Evolutionary conservation across 2,113 vertebrate genomes (phyloP).

Genomic region (Rattus rattus): DNA sequence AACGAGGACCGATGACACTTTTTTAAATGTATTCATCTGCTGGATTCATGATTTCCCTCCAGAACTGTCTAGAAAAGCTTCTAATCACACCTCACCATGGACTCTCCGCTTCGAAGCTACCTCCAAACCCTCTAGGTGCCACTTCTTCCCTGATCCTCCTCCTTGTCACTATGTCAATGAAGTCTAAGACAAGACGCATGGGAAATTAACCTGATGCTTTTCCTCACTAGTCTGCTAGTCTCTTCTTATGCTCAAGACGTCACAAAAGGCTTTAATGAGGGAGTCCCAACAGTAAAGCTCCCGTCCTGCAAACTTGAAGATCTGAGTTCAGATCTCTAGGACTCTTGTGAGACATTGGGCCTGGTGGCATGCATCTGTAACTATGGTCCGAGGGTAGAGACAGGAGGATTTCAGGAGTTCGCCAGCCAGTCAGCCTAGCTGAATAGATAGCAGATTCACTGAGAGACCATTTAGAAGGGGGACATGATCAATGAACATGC

Average conservation of each 20-base stretch:
- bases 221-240: too few relatives aligned
- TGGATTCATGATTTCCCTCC: not conserved
- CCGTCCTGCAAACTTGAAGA: not conserved
- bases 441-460: not conserved
- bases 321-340: not conserved
- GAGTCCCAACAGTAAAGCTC: not conserved
- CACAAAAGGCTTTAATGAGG: not conserved
- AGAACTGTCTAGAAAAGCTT: conserved; percentile 14
- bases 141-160: not conserved
- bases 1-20: not conserved
- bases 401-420: not conserved
- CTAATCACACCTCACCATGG: not conserved
- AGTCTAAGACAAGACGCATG: not conserved
- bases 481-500: not conserved
- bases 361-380: not conserved
- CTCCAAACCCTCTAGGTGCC: not conserved
- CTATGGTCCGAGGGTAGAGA: not conserved
- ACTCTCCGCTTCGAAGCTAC: not conserved
- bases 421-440: not conserved
- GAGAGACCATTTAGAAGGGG: not conserved
- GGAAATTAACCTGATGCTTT: not conserved
- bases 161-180: not conserved
- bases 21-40: conserved; percentile 2
- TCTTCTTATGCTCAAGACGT: not conserved
- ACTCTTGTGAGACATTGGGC: not conserved